These are phyloP conservation scores for Leptinotarsa undecemlineata DNA, from an alignment of 1,140 invertebrate species.

Conservation along the genomic window DNA sequence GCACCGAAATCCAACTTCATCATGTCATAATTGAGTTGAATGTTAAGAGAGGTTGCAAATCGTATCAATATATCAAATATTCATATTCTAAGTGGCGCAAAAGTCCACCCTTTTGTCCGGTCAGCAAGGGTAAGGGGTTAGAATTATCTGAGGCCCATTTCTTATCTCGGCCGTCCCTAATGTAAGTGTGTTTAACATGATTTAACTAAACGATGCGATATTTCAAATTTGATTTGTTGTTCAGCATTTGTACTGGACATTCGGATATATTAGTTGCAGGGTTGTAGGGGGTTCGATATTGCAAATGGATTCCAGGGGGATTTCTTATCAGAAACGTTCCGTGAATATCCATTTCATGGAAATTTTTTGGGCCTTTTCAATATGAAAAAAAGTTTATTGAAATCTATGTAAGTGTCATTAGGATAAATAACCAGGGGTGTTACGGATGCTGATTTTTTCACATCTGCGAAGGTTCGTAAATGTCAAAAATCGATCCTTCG, in stretches of 20 bases:
- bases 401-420: no score
- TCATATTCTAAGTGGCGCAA: conserved; percentile 34
- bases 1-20: conserved; percentile 4
- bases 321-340: no score
- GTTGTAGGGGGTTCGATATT: not conserved
- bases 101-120: conserved; percentile 16
- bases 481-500: no score
- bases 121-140: conserved; percentile 16
- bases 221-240: conserved; percentile 24
- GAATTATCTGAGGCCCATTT: conserved; percentile 21
- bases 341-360: no score
- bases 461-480: no score
- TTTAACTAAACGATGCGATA: conserved; percentile 23
- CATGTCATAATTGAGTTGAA: conserved; percentile 27
- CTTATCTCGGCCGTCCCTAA: conserved; percentile 23
- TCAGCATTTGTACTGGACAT: conserved; percentile 21
- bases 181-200: conserved; percentile 26
- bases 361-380: no score
- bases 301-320: not conserved
- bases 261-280: not conserved
- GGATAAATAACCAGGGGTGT: no score
- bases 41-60: not conserved
- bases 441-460: no score
- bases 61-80: conserved; percentile 31
- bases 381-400: no score